phyloP scores from a whole-genome alignment of 2,113 vertebrate species.

The Rhynchopsitta pachyrhyncha region DNA sequence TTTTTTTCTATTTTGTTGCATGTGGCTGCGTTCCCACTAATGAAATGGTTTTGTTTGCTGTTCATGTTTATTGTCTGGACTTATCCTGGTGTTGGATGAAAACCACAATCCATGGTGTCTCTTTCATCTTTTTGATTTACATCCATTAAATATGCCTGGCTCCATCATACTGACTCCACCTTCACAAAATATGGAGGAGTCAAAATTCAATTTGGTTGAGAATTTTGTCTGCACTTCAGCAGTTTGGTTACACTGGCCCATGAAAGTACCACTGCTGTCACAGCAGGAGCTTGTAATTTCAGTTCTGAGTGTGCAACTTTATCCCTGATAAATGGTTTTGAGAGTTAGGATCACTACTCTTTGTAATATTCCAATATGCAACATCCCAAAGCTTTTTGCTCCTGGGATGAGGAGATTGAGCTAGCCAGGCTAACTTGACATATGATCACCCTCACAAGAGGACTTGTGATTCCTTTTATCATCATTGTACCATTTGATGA shows the following conservation, averaged over 20 bases:
- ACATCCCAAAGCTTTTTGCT: not conserved
- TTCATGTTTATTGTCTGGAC: not conserved
- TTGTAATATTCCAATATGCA: not conserved
- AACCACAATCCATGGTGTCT: fast-evolving
- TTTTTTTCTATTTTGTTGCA: not conserved
- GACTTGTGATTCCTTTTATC: not conserved
- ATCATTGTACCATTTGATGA: not conserved
- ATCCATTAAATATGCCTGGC: not conserved
- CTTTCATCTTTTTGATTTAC: slow-evolving; percentile 17
- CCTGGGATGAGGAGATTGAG: not conserved
- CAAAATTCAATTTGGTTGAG: slow-evolving; percentile 4
- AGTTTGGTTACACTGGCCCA: not conserved
- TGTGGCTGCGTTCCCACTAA: not conserved
- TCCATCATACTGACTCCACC: not conserved
- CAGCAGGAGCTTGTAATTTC: not conserved
- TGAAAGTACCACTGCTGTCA: not conserved
- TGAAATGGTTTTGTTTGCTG: not conserved
- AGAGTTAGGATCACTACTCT: not conserved
- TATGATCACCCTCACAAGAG: not conserved
- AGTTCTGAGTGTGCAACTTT: not conserved
- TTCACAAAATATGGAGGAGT: not conserved
- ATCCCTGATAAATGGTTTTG: not conserved
- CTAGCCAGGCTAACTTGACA: not conserved
- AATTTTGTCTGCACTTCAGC: not conserved
- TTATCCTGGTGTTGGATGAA: not conserved